Evolutionary conservation across 1,140 invertebrate species (phyloP).

Genomic region (Philotrypesis tridentata): DNA sequence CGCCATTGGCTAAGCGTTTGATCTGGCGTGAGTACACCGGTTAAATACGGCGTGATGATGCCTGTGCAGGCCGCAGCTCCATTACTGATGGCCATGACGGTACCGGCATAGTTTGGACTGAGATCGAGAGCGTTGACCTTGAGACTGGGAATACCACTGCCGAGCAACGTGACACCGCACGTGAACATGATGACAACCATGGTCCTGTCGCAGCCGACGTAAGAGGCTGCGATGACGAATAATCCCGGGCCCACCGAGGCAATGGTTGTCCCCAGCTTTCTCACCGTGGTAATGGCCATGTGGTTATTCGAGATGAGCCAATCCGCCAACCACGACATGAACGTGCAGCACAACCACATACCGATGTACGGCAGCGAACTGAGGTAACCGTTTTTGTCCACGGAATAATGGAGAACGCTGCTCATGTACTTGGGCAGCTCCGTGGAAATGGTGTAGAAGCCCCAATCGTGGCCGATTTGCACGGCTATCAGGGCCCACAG

Average conservation of each 20-base stretch:
- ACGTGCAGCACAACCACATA: slow-evolving; percentile 83
- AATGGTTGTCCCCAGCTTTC: slow-evolving; percentile 84
- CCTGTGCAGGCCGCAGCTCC: slow-evolving; percentile 88
- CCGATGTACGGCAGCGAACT: slow-evolving; percentile 82
- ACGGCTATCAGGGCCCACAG: slow-evolving; percentile 84
- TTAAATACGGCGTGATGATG: slow-evolving; percentile 85
- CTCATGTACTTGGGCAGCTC: slow-evolving; percentile 95
- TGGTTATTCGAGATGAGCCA: slow-evolving; percentile 77
- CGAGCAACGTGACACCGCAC: slow-evolving; percentile 83
- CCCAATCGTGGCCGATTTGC: slow-evolving; percentile 93
- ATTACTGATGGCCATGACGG: slow-evolving; percentile 89
- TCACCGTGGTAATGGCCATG: slow-evolving; percentile 77
- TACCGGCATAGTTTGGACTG: slow-evolving; percentile 87
- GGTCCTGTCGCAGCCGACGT: slow-evolving; percentile 82
- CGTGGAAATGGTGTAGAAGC: slow-evolving; percentile 94
- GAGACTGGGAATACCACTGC: slow-evolving; percentile 79
- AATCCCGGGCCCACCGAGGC: slow-evolving; percentile 83
- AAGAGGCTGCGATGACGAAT: slow-evolving; percentile 86
- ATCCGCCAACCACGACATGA: slow-evolving; percentile 80
- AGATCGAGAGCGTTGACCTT: slow-evolving; percentile 89
- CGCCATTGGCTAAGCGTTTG: slow-evolving; percentile 85
- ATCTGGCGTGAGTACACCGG: slow-evolving; percentile 84
- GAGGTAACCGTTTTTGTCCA: slow-evolving; percentile 81
- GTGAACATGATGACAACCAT: slow-evolving; percentile 80
- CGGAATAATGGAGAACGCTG: slow-evolving; percentile 88